A percentile compares a stretch with the other conserved stretches of the same genome.
phyloP scores from a whole-genome alignment of 2,888 invertebrate genomes.

The Strigamia transsilvanica region DNA sequence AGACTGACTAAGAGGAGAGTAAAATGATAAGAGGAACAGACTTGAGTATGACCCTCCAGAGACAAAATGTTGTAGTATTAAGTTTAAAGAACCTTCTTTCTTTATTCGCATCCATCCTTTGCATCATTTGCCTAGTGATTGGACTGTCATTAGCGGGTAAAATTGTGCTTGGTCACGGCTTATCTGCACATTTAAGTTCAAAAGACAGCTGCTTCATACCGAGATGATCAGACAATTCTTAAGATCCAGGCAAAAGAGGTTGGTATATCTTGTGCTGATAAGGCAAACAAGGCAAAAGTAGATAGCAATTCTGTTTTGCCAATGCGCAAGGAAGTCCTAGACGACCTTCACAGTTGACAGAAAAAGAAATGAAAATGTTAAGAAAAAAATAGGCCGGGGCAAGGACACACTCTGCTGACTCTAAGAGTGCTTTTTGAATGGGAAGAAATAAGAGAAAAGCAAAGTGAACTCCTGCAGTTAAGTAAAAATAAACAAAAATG shows the following conservation, averaged over 20 bases:
- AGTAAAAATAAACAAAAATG: conserved; percentile 31
- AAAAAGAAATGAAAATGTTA: conserved; percentile 46
- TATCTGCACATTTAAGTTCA: conserved; percentile 31
- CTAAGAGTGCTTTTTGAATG: conserved; percentile 34
- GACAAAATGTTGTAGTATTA: conserved; percentile 45
- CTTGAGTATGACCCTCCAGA: conserved; percentile 20
- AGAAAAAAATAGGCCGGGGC: conserved; percentile 45
- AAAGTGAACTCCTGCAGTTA: conserved; percentile 19
- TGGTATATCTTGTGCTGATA: conserved; percentile 41
- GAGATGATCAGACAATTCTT: conserved; percentile 24
- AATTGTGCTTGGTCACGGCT: conserved; percentile 33
- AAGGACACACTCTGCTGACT: conserved; percentile 47
- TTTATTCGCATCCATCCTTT: background rate
- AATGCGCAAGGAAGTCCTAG: conserved; percentile 49
- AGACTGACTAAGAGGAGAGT: conserved; percentile 41
- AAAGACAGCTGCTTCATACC: conserved; percentile 43
- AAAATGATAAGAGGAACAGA: conserved; percentile 36
- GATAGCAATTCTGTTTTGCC: conserved; percentile 45
- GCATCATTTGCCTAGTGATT: conserved; percentile 9
- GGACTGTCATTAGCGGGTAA: conserved; percentile 7
- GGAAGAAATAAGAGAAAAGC: conserved; percentile 29
- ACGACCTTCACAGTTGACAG: conserved; percentile 49
- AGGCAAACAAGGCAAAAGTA: conserved; percentile 42
- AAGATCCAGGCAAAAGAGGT: conserved; percentile 12
- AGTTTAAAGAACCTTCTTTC: conserved; percentile 17